A percentile compares a stretch with the other conserved stretches of the same genome.
phyloP scores from a whole-genome alignment of 2,797 vertebrate genomes.

The Adrianichthys oophorus region DNA sequence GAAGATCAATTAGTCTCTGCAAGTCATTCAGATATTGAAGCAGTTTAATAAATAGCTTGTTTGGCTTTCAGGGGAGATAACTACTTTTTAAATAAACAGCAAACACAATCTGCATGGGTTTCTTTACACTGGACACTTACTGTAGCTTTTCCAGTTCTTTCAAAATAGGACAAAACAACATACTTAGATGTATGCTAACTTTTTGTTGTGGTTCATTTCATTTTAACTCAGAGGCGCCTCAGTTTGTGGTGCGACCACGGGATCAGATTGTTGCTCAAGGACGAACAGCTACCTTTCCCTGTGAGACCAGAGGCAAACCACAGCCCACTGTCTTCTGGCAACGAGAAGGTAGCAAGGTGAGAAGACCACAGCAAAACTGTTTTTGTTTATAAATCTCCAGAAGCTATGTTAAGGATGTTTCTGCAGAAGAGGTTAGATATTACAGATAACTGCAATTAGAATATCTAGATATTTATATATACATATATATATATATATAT shows the following conservation, averaged over 20 bases:
- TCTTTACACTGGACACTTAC: conserved; percentile 27
- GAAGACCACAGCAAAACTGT: conserved; percentile 31
- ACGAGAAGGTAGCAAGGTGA: conserved; percentile 96
- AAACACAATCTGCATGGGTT: conserved; percentile 55
- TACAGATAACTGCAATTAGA: no score
- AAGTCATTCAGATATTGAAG: conserved; percentile 30
- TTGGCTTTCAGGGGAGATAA: conserved; percentile 26
- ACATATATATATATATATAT: no score
- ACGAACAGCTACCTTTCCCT: conserved; percentile 92
- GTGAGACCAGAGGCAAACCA: conserved; percentile 96
- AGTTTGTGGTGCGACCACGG: conserved; percentile 94
- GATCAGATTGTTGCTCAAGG: conserved; percentile 98
- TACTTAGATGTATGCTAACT: conserved; percentile 1
- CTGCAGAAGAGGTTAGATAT: no score
- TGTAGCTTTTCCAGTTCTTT: conserved; percentile 3
- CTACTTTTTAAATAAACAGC: conserved; percentile 11
- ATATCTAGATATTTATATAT: no score
- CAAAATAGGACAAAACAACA: not conserved
- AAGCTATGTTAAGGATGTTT: no score
- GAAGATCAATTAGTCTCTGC: conserved; percentile 15
- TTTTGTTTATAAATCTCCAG: not conserved
- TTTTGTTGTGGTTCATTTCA: conserved; percentile 49
- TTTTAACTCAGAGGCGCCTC: conserved; percentile 87
- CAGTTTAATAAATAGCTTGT: conserved; percentile 47
- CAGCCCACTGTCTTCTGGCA: conserved; percentile 99